Base-by-base conservation (phyloP, 1,140 invertebrate species). In the Drosophila seguyi region DNA sequence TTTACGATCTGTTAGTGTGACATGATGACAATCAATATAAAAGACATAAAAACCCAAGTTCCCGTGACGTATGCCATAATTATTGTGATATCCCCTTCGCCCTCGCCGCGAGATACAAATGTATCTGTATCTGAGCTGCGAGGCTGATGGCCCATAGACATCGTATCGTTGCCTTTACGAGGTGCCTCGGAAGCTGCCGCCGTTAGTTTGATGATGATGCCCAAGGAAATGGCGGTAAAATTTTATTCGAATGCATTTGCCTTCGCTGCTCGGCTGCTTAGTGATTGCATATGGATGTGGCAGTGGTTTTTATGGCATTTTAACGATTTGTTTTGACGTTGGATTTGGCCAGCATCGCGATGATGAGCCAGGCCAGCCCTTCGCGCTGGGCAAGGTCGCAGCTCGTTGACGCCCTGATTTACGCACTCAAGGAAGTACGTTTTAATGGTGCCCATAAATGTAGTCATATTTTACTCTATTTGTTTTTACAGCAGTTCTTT, bases 271-370 rank as follows among this genome's bases (percentile, higher is more conserved):
- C 52, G 34, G 45, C 52, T 48, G 59, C 56, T 58, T 75, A 52
- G 63, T 53, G 63, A 62, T 78, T 85, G 81, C 85, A 85, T 90
- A 85, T 90, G 84, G 61, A 58, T 66, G 47, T 55, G 29, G 45
- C 38, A 13, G 48, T 90, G 83, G 44, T 6, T 91, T 91, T 92
- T 90, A 92, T 90, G 55, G 69, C 72, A 72, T 86, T 92, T 92
- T 92, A 92, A 92, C 91, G 91, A 92, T 92, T 92, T 92, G 91
- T 92, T 92, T 83, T 91, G 87, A 85, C 86, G 79, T 74, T 47
- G 66, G 78, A 85, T 90, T 85, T 79, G 81, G 68, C 77, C 77
- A 90, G 71, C 50, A 68, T 68, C 62, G 20, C 34, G 52, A 55
- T 48, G 59, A 69, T 68, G 72, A 58, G 53, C 57, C 53, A 57